Conservation (phyloP, 1,140 invertebrate genomes). For the Meloidogyne chitwoodi region DNA sequence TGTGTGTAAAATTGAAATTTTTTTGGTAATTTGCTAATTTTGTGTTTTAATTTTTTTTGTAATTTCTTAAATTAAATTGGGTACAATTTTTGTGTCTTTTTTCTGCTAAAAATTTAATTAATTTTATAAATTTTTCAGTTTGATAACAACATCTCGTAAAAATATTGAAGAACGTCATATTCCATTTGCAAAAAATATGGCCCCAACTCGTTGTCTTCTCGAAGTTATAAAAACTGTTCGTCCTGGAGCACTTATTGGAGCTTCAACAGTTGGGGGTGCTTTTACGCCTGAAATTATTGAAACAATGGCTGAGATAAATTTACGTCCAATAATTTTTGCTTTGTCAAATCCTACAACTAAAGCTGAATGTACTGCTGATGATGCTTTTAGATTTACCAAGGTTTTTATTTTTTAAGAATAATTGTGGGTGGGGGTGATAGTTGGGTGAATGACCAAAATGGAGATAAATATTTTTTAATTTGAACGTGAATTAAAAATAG, state of each 20-base stretch:
- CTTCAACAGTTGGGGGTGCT: conserved; percentile 75
- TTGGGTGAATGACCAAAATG: too few species aligned
- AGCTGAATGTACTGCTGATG: conserved; percentile 90
- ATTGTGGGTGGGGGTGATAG: too few species aligned
- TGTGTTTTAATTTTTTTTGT: not conserved
- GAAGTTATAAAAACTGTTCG: conserved; percentile 74
- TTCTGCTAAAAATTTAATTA: not conserved
- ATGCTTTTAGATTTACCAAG: conserved; percentile 79
- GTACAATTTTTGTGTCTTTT: too few species aligned
- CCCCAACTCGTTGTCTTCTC: conserved; percentile 72
- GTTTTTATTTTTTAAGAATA: conserved; percentile 67
- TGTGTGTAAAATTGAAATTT: not conserved
- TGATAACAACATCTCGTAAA: not conserved
- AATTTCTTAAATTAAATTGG: not conserved
- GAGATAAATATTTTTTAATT: too few species aligned
- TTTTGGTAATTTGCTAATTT: not conserved
- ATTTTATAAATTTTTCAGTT: not conserved
- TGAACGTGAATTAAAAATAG: too few species aligned
- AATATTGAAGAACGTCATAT: conserved; percentile 66
- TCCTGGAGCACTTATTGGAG: conserved; percentile 77
- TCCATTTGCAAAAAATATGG: conserved; percentile 77
- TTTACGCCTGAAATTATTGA: conserved; percentile 80
- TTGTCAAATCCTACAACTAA: conserved; percentile 91
- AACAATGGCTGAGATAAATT: conserved; percentile 79
- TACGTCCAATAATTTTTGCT: conserved; percentile 85